Evolutionary conservation across 2,888 invertebrate genomes (phyloP), one percentile per base, ranked within the genome.

Genomic region (Pandemis corylana): DNA sequence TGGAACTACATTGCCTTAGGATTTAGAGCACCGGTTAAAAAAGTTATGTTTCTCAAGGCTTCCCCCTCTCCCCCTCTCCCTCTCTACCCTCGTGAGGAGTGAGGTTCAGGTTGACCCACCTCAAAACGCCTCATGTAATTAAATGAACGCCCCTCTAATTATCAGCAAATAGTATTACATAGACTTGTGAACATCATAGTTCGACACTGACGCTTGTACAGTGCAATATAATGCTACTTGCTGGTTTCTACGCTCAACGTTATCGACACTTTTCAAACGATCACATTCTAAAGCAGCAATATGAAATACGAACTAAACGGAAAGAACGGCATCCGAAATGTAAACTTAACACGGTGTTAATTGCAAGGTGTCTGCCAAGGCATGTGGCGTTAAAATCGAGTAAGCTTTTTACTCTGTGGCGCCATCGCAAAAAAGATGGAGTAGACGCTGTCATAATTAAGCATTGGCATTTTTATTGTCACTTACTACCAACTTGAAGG

Each of bases 331-430:
- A 63, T 15, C 42, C 42, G 15, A 63, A 63, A 63, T 63, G 63
- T 63, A 12, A 59, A 68, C 12, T 56, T 68, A 15, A 44, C 44
- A 44, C 44, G 20, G 53, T 59, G 9, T 15, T 68, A 68, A 68
- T 68, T 68, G 56, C 20, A 53, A 36, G 59, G 56, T 59, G 68
- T 68, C 68, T 42, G 68, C 56, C 44, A 56, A 56, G 68, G 68
- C 44, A 56, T 68, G 53, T 44, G 59, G 20, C 59, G 42, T 12
- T 56, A 56, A 56, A 53, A n/a, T 44, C 20, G 49, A 7, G 59
- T 28, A n/a, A 9, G 15, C 13, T 68, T 68, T 59, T 59, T 68
- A 44, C 59, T 59, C 44, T 20, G 42, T 20, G 56, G 68, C 68
- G 68, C 42, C 59, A 15, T 5, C 12, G 46, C 46, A 20, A 20